A percentile compares a stretch with the other conserved stretches of the same genome.
Evolutionary conservation across 2,113 vertebrate species (phyloP).

Genomic region (Psettodes erumei): DNA sequence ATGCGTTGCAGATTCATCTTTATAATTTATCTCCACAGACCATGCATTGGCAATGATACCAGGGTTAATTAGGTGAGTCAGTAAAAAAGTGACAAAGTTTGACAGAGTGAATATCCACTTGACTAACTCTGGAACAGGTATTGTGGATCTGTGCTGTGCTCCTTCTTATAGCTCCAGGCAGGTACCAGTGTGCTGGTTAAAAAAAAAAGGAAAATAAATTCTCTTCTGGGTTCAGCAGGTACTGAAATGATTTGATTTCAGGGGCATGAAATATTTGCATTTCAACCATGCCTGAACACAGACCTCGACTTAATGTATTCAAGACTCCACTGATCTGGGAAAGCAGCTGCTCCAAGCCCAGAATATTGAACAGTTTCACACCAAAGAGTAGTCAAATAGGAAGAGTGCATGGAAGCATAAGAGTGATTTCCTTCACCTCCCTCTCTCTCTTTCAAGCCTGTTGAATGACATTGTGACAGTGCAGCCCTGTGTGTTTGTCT

Average conservation of each 20-base stretch:
- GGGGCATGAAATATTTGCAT: slow-evolving; percentile 63
- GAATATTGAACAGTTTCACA: slow-evolving; percentile 65
- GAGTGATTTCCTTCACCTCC: slow-evolving; percentile 33
- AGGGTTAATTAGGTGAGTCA: too few relatives aligned
- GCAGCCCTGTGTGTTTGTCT: slow-evolving; percentile 36
- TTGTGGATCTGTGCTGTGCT: slow-evolving; percentile 22
- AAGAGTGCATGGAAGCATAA: slow-evolving; percentile 36
- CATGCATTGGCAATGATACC: too few relatives aligned
- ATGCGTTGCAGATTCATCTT: too few relatives aligned
- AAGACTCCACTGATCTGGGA: slow-evolving; percentile 59
- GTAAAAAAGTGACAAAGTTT: too few relatives aligned
- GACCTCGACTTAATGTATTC: slow-evolving; percentile 65
- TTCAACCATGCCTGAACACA: slow-evolving; percentile 61
- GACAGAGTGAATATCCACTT: too few relatives aligned
- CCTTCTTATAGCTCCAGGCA: slow-evolving; percentile 30
- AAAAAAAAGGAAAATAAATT: slow-evolving; percentile 26
- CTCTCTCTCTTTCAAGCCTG: slow-evolving; percentile 19
- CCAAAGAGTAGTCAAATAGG: slow-evolving; percentile 64
- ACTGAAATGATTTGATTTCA: slow-evolving; percentile 68
- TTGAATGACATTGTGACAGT: slow-evolving; percentile 59
- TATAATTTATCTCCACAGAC: too few relatives aligned
- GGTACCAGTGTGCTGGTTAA: slow-evolving; percentile 22
- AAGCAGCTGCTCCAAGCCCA: slow-evolving; percentile 48
- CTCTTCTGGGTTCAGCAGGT: slow-evolving; percentile 61
- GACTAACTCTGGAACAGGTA: slow-evolving; percentile 14